Conservation (phyloP, 35 echinoderm and acorn worm genomes). For the Patiria miniata region DNA sequence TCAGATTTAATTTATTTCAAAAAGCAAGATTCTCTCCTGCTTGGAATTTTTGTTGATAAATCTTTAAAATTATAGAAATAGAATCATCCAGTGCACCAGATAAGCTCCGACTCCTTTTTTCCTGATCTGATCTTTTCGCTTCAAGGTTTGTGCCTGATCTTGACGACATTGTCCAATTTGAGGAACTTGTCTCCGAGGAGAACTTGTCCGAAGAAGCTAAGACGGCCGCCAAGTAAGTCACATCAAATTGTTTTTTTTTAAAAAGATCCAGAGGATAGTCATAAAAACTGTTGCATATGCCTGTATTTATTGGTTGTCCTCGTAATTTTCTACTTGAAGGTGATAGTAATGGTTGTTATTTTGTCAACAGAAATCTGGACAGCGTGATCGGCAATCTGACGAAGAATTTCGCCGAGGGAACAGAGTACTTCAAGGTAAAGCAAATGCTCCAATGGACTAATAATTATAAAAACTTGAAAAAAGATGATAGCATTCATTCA, state of each 20-base stretch:
- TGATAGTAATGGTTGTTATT: too few species aligned
- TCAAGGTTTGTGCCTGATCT: conserved; percentile 90
- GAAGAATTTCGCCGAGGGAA: conserved; percentile 99
- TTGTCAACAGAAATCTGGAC: conserved; percentile 77
- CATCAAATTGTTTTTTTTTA: background rate
- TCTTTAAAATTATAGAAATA: too few species aligned
- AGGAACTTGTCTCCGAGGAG: conserved; percentile 83
- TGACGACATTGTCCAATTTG: conserved; percentile 94
- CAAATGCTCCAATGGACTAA: background rate
- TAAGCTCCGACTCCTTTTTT: too few species aligned
- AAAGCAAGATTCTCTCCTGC: too few species aligned
- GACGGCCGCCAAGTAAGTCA: conserved; percentile 69
- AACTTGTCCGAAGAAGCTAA: conserved; percentile 75
- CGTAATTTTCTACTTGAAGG: background rate
- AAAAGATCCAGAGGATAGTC: background rate
- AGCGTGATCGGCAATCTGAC: conserved; percentile 93
- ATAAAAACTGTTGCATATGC: background rate
- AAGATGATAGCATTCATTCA: too few species aligned
- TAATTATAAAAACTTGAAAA: too few species aligned
- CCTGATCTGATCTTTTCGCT: background rate
- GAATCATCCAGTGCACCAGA: too few species aligned
- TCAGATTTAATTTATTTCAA: too few species aligned
- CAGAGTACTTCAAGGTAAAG: conserved; percentile 95
- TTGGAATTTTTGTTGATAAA: too few species aligned
- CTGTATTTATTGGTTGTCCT: background rate